Percentiles rank a stretch among this genome's conserved stretches.
These are phyloP conservation scores for Liasis olivaceus DNA, from an alignment of 2,797 vertebrate genomes.

Conservation along the genomic window DNA sequence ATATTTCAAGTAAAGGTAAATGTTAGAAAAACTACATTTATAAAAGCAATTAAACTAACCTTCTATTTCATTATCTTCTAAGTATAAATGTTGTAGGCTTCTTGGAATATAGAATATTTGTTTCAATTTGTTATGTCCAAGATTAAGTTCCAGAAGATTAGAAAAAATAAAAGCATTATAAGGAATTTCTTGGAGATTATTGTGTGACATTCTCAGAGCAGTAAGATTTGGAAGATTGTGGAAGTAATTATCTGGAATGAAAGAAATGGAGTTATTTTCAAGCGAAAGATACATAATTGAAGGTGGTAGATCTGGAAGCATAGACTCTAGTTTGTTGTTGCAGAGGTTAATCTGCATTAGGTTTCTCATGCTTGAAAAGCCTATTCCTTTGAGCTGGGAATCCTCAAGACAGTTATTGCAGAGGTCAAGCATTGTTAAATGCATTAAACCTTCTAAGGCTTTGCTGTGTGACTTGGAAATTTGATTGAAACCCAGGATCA, in stretches of 20 bases:
- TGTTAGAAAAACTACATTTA: background rate
- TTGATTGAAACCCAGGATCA: constrained; percentile 78
- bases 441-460: constrained; percentile 69
- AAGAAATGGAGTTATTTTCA: constrained; percentile 82
- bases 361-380: constrained; percentile 74
- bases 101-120: constrained; percentile 79
- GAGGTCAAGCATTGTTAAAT: constrained; percentile 78
- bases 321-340: constrained; percentile 76
- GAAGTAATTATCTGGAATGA: constrained; percentile 81
- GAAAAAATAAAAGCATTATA: constrained; percentile 77
- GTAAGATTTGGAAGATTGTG: constrained; percentile 74
- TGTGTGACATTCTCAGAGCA: constrained; percentile 77
- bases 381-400: constrained; percentile 67
- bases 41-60: constrained; percentile 53
- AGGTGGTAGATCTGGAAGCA: constrained; percentile 75
- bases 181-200: constrained; percentile 75
- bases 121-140: constrained; percentile 81
- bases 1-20: background rate
- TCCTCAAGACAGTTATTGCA: constrained; percentile 77
- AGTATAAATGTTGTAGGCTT: constrained; percentile 79
- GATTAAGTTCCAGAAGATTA: constrained; percentile 78
- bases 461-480: constrained; percentile 72
- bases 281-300: constrained; percentile 84
- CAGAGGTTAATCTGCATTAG: constrained; percentile 80
- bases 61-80: constrained; percentile 81